phyloP scores from a whole-genome alignment of 2,113 vertebrate genomes.

The Vulpes lagopus region DNA sequence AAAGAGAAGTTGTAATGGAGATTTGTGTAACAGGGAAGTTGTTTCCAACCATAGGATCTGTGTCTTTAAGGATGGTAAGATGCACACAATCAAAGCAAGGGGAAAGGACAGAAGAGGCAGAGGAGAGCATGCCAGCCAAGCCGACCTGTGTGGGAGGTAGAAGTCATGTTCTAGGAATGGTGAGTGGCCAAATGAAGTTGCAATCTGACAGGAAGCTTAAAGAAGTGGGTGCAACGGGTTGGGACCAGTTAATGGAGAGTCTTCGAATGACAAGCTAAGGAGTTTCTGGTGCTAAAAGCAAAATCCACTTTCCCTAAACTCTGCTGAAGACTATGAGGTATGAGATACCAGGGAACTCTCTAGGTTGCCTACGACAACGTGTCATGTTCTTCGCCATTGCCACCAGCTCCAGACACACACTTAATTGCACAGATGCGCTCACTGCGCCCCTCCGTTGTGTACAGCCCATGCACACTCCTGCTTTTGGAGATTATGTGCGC shows the following conservation, averaged over 20 bases:
- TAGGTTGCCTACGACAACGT: neutral
- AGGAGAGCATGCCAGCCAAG: neutral
- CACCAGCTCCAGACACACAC: neutral
- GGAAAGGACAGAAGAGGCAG: neutral
- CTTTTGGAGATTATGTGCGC: neutral
- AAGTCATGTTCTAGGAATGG: neutral
- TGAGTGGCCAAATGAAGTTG: neutral
- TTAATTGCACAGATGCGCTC: neutral
- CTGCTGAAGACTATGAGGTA: neutral
- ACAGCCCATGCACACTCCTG: fast-evolving
- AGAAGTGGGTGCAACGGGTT: neutral
- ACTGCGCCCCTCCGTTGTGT: fast-evolving
- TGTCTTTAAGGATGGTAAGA: neutral
- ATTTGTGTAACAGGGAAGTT: neutral
- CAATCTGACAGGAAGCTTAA: neutral
- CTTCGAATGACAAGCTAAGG: neutral
- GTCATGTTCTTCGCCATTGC: fast-evolving
- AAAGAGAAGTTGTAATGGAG: neutral
- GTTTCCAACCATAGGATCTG: neutral
- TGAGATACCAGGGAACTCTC: neutral
- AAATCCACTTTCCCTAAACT: neutral
- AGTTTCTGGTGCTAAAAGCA: neutral
- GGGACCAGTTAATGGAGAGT: neutral
- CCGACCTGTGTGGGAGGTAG: neutral
- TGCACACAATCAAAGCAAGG: neutral